Evolutionary conservation across 2,888 invertebrate species (phyloP).

Genomic region (Atrina japonica): DNA sequence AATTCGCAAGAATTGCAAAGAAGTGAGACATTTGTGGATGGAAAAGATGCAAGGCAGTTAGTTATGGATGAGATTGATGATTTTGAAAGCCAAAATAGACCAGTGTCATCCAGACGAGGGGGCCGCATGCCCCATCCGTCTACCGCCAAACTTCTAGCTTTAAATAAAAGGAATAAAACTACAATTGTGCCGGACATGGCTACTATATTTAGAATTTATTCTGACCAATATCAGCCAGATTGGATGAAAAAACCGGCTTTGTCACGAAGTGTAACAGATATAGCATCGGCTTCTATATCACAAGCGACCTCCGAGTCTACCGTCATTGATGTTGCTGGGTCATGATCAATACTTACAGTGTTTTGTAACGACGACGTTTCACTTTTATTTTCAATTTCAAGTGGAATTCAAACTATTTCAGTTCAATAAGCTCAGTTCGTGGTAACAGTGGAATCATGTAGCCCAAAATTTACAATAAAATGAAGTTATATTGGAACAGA

Average conservation of each 20-base stretch:
- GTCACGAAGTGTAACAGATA: constrained; percentile 8
- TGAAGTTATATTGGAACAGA: no score
- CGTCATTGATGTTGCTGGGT: constrained; percentile 10
- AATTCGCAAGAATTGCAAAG: constrained; percentile 43
- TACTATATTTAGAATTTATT: constrained; percentile 72
- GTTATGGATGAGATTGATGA: constrained; percentile 65
- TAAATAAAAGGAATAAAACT: constrained; percentile 53
- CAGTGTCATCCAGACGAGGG: constrained; percentile 49
- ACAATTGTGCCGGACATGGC: constrained; percentile 62
- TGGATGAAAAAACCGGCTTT: constrained; percentile 48
- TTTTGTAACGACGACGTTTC: no score
- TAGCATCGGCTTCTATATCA: constrained; percentile 6
- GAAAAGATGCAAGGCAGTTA: constrained; percentile 65
- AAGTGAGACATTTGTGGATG: constrained; percentile 59
- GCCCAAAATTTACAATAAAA: no score
- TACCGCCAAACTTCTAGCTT: constrained; percentile 70
- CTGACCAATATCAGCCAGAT: constrained; percentile 73
- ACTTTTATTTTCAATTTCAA: no score
- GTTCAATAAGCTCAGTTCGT: no score
- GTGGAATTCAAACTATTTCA: no score
- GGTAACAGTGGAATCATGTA: no score
- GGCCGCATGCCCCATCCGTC: constrained; percentile 58
- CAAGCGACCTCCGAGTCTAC: constrained; percentile 16
- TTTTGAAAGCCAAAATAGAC: constrained; percentile 55
- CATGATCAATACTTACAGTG: no score